Base-by-base conservation (phyloP, 2,888 invertebrate genomes). In the Sesia apiformis region DNA sequence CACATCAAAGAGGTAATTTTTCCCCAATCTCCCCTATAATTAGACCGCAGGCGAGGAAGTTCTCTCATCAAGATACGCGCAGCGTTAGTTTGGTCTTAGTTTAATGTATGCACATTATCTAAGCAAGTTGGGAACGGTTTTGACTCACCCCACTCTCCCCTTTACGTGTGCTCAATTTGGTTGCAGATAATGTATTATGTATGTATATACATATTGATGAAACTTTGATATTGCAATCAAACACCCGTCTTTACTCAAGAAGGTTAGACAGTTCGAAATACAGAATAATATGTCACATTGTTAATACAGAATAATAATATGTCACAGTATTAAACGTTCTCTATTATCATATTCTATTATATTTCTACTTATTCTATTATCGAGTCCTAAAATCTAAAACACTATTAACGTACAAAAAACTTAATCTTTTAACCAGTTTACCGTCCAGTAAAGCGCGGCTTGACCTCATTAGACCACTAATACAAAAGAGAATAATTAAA, bases 91-190 rank as follows among this genome's bases (percentile, higher is more conserved):
- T 76, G 73, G 80, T 74, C 82, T 82, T 82, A 86, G 86, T 87
- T 87, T 89, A 89, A 89, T 88, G 83, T 87, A 89, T 89, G 87
- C 88, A 87, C 84, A 87, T 88, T 89, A 89, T 86, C 88, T 89
- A 87, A 88, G 86, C 84, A 83, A 86, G 78, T 83, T 82, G 76
- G 70, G 72, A 61, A 65, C 69, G 70, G 69, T 66, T 67, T 65
- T 65, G 64, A 67, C 65, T 64, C 63, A 63, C 55, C 57, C 66
- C 65, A 60, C 65, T 63, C 56, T 61, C 66, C 63, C 62, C 65
- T 71, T 73, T 75, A 77, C 74, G 74, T 79, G 73, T 67, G 73
- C 78, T 75, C 77, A 80, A 81, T 78, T 81, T 78, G 71, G 72
- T 73, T 73, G 62, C 60, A 64, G 57, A 56, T 62, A 60, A 62